Percentiles rank a stretch among this genome's conserved stretches.
Evolutionary conservation across 2,797 vertebrate species (phyloP).

Genomic region (Scyliorhinus canicula): DNA sequence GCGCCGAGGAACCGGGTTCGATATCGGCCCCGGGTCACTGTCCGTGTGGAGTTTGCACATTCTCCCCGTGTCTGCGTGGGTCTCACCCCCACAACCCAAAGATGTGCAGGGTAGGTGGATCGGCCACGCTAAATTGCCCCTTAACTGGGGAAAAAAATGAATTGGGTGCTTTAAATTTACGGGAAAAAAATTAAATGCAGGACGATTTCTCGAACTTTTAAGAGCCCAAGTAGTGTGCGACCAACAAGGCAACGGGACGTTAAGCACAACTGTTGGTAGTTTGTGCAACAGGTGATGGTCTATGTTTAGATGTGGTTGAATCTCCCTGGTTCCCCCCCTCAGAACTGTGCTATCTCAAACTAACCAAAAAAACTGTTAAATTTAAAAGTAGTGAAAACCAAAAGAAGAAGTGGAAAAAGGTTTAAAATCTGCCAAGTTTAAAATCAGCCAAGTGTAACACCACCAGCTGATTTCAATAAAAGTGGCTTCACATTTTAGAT

Average conservation of each 20-base stretch:
- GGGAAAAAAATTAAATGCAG: neutral
- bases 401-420: neutral
- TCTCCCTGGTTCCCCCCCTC: too few species aligned
- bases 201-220: too few species aligned
- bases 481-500: neutral
- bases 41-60: too few species aligned
- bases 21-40: too few species aligned
- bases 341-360: neutral
- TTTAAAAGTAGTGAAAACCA: neutral
- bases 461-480: neutral
- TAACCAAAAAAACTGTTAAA: neutral
- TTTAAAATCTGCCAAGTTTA: neutral
- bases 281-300: neutral
- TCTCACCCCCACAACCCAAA: too few species aligned
- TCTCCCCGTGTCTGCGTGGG: too few species aligned
- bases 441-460: neutral
- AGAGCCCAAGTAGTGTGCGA: neutral
- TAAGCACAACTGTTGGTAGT: neutral
- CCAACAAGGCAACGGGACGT: too few species aligned
- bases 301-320: conserved; percentile 4
- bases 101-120: too few species aligned
- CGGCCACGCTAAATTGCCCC: too few species aligned
- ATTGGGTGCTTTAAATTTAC: too few species aligned
- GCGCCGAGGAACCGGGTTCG: too few species aligned
- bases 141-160: too few species aligned